phyloP scores from a whole-genome alignment of 2,797 vertebrate species.

The Sebastes cheni region DNA sequence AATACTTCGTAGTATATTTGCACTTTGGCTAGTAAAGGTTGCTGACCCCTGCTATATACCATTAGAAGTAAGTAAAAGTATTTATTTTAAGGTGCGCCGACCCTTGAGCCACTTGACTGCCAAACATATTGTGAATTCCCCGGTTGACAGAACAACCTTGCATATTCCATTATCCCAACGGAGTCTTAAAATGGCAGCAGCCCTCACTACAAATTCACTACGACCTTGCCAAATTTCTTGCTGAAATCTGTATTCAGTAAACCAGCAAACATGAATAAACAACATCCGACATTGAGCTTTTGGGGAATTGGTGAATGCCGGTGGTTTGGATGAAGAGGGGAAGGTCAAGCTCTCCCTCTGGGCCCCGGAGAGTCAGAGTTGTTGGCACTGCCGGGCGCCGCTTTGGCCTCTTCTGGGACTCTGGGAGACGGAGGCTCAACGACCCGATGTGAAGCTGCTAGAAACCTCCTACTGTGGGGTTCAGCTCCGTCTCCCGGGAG shows the following conservation, averaged over 20 bases:
- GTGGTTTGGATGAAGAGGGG: conserved; percentile 3
- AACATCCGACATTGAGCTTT: background rate
- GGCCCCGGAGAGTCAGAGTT: background rate
- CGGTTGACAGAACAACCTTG: background rate
- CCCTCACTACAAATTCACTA: background rate
- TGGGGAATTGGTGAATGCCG: conserved; percentile 3
- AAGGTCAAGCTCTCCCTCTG: conserved; percentile 20
- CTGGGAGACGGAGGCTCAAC: background rate
- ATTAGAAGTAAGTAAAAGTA: background rate
- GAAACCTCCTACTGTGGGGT: background rate
- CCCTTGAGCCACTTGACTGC: background rate
- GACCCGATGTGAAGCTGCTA: background rate
- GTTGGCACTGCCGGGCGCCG: background rate
- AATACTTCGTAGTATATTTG: fast-evolving
- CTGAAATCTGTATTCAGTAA: conserved; percentile 15
- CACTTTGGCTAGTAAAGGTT: no score
- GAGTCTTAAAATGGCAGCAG: background rate
- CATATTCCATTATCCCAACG: background rate
- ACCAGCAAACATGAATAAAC: conserved; percentile 17
- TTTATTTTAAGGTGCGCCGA: background rate
- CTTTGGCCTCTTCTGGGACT: conserved; percentile 5
- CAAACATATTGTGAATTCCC: background rate
- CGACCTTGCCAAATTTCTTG: conserved; percentile 1
- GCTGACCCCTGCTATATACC: background rate
- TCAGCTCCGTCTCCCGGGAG: background rate